Evolutionary conservation across 2,113 vertebrate genomes (phyloP).

Genomic region (Centropus unirufus): DNA sequence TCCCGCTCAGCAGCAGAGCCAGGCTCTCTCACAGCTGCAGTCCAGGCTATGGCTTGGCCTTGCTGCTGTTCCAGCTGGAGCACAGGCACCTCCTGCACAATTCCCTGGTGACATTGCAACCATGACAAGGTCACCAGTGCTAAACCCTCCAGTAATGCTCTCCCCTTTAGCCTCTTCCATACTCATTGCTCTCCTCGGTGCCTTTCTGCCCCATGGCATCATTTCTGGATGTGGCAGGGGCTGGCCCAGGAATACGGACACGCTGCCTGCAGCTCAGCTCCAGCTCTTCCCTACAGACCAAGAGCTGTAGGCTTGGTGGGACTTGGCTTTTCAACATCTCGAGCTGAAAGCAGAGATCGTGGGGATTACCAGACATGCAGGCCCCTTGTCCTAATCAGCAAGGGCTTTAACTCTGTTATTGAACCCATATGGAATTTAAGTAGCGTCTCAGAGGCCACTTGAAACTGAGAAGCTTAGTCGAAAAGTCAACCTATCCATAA

Average conservation of each 20-base stretch:
- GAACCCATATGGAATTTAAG: constrained; percentile 14
- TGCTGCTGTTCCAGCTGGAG: background rate
- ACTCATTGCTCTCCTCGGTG: background rate
- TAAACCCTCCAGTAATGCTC: accelerated
- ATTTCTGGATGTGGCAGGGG: background rate
- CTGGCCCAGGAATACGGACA: background rate
- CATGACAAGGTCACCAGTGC: background rate
- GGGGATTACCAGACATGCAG: background rate
- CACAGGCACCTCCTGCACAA: background rate
- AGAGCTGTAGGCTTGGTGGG: background rate
- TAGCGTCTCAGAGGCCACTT: constrained; percentile 21
- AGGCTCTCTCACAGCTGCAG: background rate
- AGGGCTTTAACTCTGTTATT: background rate
- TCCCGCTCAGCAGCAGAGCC: background rate
- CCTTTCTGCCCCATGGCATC: background rate
- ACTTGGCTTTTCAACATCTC: background rate
- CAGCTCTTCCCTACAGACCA: background rate
- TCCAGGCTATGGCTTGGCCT: background rate
- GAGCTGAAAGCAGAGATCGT: background rate
- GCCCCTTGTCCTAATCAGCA: background rate
- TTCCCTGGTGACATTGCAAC: background rate
- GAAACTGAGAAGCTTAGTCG: background rate
- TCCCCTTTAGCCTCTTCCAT: background rate
- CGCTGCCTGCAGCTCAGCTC: background rate
- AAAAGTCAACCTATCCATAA: background rate